Evolutionary conservation across 2,113 vertebrate genomes (phyloP).

Genomic region (Leucopsar rothschildi): DNA sequence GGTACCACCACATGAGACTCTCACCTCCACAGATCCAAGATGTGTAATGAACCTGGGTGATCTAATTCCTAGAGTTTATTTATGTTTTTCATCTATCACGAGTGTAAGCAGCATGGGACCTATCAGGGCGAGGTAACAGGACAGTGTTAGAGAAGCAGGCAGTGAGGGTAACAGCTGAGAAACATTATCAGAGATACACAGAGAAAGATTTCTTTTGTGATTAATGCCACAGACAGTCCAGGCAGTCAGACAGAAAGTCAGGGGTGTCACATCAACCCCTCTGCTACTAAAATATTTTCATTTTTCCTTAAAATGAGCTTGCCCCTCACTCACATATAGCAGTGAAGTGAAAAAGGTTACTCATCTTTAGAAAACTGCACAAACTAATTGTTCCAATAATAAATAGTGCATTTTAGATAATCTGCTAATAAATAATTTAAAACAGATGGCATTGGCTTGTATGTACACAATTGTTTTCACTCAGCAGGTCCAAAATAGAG

Average conservation of each 20-base stretch:
- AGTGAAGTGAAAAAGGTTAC: not conserved
- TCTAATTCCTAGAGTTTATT: not conserved
- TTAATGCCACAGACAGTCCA: not conserved
- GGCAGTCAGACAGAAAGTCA: not conserved
- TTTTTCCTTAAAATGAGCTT: not conserved
- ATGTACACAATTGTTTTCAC: not conserved
- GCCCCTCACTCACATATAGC: not conserved
- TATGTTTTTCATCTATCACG: not conserved
- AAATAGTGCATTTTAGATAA: not conserved
- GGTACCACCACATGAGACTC: not conserved
- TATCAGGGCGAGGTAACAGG: not conserved
- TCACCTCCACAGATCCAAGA: not conserved
- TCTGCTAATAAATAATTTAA: not conserved
- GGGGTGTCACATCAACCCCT: not conserved
- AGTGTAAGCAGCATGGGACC: not conserved
- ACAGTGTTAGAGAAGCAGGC: not conserved
- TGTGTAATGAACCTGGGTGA: not conserved
- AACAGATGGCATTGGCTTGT: not conserved
- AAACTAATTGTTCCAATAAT: not conserved
- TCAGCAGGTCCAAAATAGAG: not conserved
- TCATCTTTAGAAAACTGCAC: not conserved
- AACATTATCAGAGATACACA: not conserved
- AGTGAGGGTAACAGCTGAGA: not conserved
- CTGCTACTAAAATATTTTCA: not conserved
- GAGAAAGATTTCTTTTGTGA: not conserved